A percentile compares a stretch with the other conserved stretches of the same genome.
Evolutionary conservation across 1,140 invertebrate genomes (phyloP).

Genomic region (Hycleus phaleratus): DNA sequence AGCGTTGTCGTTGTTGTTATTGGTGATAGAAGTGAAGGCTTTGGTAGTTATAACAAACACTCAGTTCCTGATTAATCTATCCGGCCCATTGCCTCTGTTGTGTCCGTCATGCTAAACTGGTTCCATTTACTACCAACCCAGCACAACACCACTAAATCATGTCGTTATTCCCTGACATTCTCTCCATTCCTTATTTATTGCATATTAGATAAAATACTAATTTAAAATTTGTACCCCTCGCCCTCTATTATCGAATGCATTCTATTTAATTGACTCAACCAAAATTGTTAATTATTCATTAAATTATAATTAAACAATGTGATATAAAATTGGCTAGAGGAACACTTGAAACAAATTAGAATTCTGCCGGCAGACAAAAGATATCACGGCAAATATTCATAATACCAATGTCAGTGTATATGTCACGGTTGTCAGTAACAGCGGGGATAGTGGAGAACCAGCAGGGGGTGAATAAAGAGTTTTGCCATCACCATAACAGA

Average conservation of each 20-base stretch:
- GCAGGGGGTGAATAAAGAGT: background rate
- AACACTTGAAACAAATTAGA: constrained; percentile 23
- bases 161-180: constrained; percentile 2
- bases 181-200: constrained; percentile 21
- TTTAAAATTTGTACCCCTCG: background rate
- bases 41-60: background rate
- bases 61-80: constrained; percentile 34
- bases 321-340: background rate
- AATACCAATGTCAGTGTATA: constrained; percentile 24
- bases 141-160: constrained; percentile 9
- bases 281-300: too few species aligned
- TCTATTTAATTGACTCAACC: too few species aligned
- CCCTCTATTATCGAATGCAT: too few species aligned
- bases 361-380: constrained; percentile 20
- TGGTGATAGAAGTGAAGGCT: background rate
- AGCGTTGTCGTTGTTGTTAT: background rate
- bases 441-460: constrained; percentile 5
- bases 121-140: constrained; percentile 19
- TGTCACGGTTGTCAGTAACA: constrained; percentile 21
- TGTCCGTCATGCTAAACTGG: constrained; percentile 29
- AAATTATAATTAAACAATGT: too few species aligned
- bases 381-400: constrained; percentile 16
- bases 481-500: background rate
- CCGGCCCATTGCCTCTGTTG: constrained; percentile 44
- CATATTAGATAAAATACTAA: constrained; percentile 32